phyloP scores from a whole-genome alignment of 1,140 invertebrate species.

The Ostrea denselamellosa region DNA sequence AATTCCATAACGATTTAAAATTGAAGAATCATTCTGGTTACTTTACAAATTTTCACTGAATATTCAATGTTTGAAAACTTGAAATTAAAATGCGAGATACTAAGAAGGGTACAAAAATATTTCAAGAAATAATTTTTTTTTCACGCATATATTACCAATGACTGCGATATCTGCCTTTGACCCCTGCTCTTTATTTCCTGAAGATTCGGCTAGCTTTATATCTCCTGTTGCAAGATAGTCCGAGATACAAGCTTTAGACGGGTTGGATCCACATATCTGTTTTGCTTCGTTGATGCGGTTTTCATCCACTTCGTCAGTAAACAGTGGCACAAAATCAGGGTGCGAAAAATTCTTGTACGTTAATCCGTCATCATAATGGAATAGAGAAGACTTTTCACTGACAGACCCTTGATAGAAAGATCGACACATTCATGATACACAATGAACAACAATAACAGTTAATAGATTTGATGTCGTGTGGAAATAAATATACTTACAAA shows the following conservation, averaged over 20 bases:
- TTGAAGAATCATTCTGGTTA: neutral
- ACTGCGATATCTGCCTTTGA: neutral
- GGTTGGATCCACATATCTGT: slow-evolving; percentile 37
- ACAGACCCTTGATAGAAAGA: slow-evolving; percentile 30
- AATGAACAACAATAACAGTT: neutral
- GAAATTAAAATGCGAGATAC: too few relatives aligned
- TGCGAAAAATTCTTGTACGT: slow-evolving; percentile 8
- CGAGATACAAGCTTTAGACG: slow-evolving; percentile 43
- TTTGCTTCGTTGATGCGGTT: neutral
- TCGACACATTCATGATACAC: neutral
- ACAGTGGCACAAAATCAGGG: slow-evolving; percentile 50
- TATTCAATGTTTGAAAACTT: too few relatives aligned
- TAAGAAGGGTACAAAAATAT: too few relatives aligned
- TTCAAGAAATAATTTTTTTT: too few relatives aligned
- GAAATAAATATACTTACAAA: slow-evolving; percentile 34
- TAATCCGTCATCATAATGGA: slow-evolving; percentile 39
- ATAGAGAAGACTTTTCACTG: slow-evolving; percentile 23
- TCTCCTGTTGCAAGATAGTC: slow-evolving; percentile 52
- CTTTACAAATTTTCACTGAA: neutral
- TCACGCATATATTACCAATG: neutral
- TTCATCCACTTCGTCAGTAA: slow-evolving; percentile 43
- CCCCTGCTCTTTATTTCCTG: neutral
- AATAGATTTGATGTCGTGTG: neutral
- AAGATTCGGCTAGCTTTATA: slow-evolving; percentile 20
- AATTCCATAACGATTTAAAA: neutral